Base-by-base conservation (phyloP, 1,140 invertebrate genomes). In the Pseudomyrmex concolor region DNA sequence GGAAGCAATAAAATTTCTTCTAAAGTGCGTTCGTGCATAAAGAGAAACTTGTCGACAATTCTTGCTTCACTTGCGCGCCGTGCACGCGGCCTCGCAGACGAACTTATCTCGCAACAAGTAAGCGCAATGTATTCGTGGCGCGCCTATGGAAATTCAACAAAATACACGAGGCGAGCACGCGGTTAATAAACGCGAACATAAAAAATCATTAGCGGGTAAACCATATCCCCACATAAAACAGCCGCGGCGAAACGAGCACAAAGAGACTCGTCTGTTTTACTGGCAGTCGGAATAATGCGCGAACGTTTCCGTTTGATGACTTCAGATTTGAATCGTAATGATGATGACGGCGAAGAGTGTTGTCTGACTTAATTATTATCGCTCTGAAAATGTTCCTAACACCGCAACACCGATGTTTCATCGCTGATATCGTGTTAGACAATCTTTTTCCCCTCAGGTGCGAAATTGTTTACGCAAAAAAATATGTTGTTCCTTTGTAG, bases 1-100 rank as follows among this genome's bases (percentile, higher is more conserved):
- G 45, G 22, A 50, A 59, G 84, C 60, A 83, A 83, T 68, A 84
- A 84, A 71, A 51, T 86, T 84, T 83, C 84, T 67, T 83, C 48
- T 51, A 55, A 83, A 77, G 81, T 77, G n/a, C 59, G 17, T 54
- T 48, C 48, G 60, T 71, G 62, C 48, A 59, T 62, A 63, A 62
- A 64, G 63, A 54, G 25, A 77, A 71, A 71, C 48, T 71, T 62
- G 63, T 73, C 81, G 63, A 77, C 64, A 17, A 62, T 82, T 68
- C 51, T 22, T 57, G 64, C 48, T 25, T 70, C 70, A 48, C 15
- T 2, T 66, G 13, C 19, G 54, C 13, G n/a, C 50, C 63, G 66
- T 34, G 12, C 43, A 13, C 12, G 34, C 34, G 34, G 34, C 5
- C 48, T 70, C 54, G 43, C 34, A 57, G 17, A 60, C 62, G 17